Conservation (phyloP, 2,888 invertebrate genomes). For the Chydorus sphaericus region DNA sequence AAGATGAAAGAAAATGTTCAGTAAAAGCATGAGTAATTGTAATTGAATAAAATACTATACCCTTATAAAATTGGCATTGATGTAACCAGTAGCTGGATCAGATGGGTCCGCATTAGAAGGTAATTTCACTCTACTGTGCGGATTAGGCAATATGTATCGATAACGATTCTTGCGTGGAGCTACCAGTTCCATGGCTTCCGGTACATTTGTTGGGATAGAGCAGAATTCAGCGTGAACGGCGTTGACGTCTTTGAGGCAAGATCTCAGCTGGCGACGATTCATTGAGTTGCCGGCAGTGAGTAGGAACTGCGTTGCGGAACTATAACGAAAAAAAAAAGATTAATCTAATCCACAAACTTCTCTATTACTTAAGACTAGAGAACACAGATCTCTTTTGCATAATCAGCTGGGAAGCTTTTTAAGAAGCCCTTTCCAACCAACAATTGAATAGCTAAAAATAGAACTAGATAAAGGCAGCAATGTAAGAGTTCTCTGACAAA, state of each 20-base stretch:
- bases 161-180: slow-evolving; percentile 80
- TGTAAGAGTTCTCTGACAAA: no score
- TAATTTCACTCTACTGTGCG: slow-evolving; percentile 66
- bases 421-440: no score
- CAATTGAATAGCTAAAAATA: no score
- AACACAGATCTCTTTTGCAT: neutral
- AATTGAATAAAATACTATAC: slow-evolving; percentile 39
- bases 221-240: slow-evolving; percentile 75
- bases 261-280: slow-evolving; percentile 36
- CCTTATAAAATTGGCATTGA: slow-evolving; percentile 87
- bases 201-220: slow-evolving; percentile 84
- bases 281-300: slow-evolving; percentile 40
- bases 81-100: slow-evolving; percentile 53
- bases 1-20: neutral
- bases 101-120: slow-evolving; percentile 32
- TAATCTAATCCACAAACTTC: no score
- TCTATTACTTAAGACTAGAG: neutral
- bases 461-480: no score
- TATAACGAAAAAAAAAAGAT: slow-evolving; percentile 22
- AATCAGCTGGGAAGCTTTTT: no score
- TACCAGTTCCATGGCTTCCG: slow-evolving; percentile 66
- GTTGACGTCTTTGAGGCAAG: slow-evolving; percentile 34
- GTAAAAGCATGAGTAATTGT: neutral
- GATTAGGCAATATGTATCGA: slow-evolving; percentile 75
- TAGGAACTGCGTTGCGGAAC: slow-evolving; percentile 39